These are phyloP conservation scores for Sinonovacula constricta DNA, from an alignment of 1,140 invertebrate genomes.

Conservation along the genomic window DNA sequence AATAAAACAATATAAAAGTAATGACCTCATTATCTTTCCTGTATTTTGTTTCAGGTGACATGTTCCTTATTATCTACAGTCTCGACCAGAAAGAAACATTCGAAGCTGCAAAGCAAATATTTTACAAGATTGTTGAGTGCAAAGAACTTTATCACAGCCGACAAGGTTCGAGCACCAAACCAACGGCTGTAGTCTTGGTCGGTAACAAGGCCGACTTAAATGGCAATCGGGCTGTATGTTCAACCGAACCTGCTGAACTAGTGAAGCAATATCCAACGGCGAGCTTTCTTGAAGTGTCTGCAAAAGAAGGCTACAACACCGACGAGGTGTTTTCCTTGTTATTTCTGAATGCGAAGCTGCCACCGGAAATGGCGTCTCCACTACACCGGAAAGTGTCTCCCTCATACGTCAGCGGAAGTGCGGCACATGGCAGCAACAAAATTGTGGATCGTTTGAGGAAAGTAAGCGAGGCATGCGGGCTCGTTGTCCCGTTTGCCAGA, in stretches of 20 bases:
- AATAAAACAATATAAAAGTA: too few relatives aligned
- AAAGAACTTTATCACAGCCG: conserved; percentile 45
- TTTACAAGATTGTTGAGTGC: conserved; percentile 88
- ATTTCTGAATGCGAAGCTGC: conserved; percentile 88
- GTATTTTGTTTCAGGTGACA: conserved; percentile 88
- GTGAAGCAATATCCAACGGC: conserved; percentile 80
- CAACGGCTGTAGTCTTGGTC: conserved; percentile 89
- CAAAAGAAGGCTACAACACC: conserved; percentile 87
- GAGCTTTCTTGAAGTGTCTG: conserved; percentile 89
- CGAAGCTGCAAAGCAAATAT: conserved; percentile 88
- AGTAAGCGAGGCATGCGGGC: conserved; percentile 90
- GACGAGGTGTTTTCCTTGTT: conserved; percentile 90
- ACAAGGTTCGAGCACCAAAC: conserved; percentile 58
- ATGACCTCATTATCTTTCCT: too few relatives aligned
- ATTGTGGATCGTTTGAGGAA: conserved; percentile 79
- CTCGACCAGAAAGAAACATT: conserved; percentile 92
- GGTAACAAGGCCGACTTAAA: conserved; percentile 90
- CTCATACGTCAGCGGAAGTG: conserved; percentile 63
- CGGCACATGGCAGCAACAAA: conserved; percentile 77
- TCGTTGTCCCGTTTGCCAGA: conserved; percentile 89
- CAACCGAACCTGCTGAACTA: conserved; percentile 62
- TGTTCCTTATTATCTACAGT: conserved; percentile 91
- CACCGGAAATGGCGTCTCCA: conserved; percentile 92
- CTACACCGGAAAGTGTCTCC: conserved; percentile 83
- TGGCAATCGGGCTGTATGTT: conserved; percentile 81